A percentile compares a stretch with the other conserved stretches of the same genome.
These are phyloP conservation scores for Puma concolor DNA, from an alignment of 2,113 vertebrate species.

Conservation along the genomic window DNA sequence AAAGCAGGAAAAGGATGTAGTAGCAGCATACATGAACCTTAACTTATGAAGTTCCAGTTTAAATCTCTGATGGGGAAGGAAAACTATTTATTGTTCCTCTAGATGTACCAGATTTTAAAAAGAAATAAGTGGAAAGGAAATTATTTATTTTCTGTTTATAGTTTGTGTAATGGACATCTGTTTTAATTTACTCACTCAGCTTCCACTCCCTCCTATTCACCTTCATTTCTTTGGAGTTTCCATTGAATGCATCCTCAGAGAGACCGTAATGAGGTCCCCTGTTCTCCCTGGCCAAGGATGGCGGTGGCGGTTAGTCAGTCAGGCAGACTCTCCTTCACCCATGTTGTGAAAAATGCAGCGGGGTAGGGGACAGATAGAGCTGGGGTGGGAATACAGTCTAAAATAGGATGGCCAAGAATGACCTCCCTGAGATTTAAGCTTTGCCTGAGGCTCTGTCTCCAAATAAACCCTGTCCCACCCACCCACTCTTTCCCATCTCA, in stretches of 20 bases:
- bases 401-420: neutral
- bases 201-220: neutral
- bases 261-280: neutral
- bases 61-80: neutral
- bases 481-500: neutral
- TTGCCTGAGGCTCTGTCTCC: neutral
- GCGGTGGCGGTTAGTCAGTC: no score
- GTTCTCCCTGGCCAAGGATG: neutral
- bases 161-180: neutral
- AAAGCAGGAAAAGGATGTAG: slow-evolving; percentile 21
- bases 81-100: neutral
- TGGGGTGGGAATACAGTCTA: neutral
- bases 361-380: neutral
- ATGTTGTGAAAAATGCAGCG: neutral
- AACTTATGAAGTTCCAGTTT: neutral
- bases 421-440: neutral
- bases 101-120: slow-evolving; percentile 14
- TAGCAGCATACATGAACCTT: neutral
- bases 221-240: neutral
- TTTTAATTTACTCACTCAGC: neutral
- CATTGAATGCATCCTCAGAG: neutral
- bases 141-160: neutral
- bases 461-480: neutral
- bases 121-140: neutral
- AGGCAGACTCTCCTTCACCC: neutral